These are phyloP conservation scores for Amaurobius ferox DNA, from an alignment of 2,888 invertebrate species.

Conservation along the genomic window DNA sequence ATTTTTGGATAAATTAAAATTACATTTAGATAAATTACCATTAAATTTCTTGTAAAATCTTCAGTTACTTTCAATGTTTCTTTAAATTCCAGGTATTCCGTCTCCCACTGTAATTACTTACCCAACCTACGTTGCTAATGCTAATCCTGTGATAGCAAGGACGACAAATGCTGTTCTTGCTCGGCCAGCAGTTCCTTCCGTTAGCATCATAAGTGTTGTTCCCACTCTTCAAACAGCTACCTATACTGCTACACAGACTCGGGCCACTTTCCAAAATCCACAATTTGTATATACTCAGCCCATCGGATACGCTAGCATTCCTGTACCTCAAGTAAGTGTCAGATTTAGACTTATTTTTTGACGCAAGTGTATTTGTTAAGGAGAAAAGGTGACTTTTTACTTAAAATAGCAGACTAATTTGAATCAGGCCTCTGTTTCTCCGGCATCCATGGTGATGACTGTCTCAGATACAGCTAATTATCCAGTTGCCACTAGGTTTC, in stretches of 20 bases:
- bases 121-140: conserved; percentile 67
- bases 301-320: conserved; percentile 50
- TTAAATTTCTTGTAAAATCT: too few species aligned
- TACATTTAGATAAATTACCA: too few species aligned
- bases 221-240: conserved; percentile 40
- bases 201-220: conserved; percentile 56
- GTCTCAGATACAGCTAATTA: conserved; percentile 48
- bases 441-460: conserved; percentile 45
- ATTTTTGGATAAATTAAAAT: too few species aligned
- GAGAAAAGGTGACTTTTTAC: conserved; percentile 10
- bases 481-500: conserved; percentile 33
- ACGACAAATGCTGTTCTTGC: conserved; percentile 43
- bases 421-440: conserved; percentile 36
- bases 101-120: conserved; percentile 65
- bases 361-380: conserved; percentile 6
- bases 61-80: too few species aligned
- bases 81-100: conserved; percentile 28
- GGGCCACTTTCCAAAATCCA: conserved; percentile 27
- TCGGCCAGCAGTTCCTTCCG: conserved; percentile 37
- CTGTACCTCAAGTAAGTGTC: conserved; percentile 38
- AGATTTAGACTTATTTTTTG: conserved; percentile 19
- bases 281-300: conserved; percentile 38
- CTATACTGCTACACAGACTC: conserved; percentile 25
- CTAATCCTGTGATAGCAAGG: conserved; percentile 44
- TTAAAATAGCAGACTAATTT: conserved; percentile 34